Conservation (phyloP, 1,140 invertebrate species). For the Aphelinus atriplicis region DNA sequence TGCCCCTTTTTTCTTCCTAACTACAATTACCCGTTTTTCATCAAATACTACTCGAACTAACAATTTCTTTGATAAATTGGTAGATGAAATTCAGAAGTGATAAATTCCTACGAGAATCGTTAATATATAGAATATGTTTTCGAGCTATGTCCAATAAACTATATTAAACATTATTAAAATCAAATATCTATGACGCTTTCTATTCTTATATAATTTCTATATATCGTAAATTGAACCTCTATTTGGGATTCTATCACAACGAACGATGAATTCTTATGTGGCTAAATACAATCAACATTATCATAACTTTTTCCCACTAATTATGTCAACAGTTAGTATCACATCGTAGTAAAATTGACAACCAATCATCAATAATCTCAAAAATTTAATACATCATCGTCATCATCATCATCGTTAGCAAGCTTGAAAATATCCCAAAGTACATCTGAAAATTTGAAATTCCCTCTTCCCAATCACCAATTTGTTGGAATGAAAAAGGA, state of each 20-base stretch:
- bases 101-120: too few relatives aligned
- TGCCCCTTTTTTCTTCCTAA: neutral
- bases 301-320: slow-evolving; percentile 20
- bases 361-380: slow-evolving; percentile 8
- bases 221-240: neutral
- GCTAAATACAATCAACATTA: slow-evolving; percentile 19
- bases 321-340: slow-evolving; percentile 25
- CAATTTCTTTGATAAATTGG: too few relatives aligned
- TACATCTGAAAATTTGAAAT: too few relatives aligned
- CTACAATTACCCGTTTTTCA: neutral
- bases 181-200: too few relatives aligned
- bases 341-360: slow-evolving; percentile 35
- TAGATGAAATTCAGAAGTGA: too few relatives aligned
- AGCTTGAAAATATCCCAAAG: too few relatives aligned
- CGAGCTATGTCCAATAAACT: too few relatives aligned
- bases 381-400: neutral
- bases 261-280: slow-evolving; percentile 22
- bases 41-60: too few relatives aligned
- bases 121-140: too few relatives aligned
- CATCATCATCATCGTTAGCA: neutral
- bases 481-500: too few relatives aligned
- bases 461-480: too few relatives aligned
- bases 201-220: slow-evolving; percentile 5
- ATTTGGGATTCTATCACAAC: slow-evolving; percentile 31
- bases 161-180: too few relatives aligned